Conservation (phyloP, 2,797 vertebrate genomes). For the Cossypha dichroa region DNA sequence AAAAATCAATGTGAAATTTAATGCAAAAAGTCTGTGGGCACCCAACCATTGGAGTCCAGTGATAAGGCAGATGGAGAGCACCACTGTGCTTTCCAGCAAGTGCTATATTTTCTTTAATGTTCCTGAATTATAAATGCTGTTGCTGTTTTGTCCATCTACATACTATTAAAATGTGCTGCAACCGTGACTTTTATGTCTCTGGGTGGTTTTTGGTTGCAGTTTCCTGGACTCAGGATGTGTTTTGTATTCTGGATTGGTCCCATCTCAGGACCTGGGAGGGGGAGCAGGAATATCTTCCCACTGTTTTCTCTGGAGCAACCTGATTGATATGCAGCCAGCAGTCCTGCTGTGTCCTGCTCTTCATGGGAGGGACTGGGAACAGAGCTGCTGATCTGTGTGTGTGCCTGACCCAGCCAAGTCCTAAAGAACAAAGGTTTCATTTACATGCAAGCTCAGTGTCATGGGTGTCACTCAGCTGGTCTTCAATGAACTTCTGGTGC, state of each 20-base stretch:
- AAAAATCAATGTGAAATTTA: slow-evolving; percentile 71
- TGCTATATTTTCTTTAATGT: slow-evolving; percentile 18
- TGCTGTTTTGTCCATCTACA: slow-evolving; percentile 39
- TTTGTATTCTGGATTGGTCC: slow-evolving; percentile 2
- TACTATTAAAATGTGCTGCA: background rate
- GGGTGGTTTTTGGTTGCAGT: background rate
- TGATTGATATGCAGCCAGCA: background rate
- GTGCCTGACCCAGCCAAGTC: background rate
- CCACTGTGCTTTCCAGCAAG: slow-evolving; percentile 17
- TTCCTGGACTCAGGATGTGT: background rate
- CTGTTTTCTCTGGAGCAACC: background rate
- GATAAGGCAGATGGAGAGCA: slow-evolving; percentile 53
- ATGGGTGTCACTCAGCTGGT: background rate
- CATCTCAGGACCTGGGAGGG: background rate
- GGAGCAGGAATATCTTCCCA: background rate
- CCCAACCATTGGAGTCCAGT: slow-evolving; percentile 45
- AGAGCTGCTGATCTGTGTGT: background rate
- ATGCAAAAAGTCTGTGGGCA: slow-evolving; percentile 68
- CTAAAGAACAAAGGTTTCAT: background rate
- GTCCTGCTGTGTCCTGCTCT: background rate
- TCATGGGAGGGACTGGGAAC: background rate
- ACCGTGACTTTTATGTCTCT: background rate
- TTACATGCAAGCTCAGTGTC: background rate
- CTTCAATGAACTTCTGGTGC: background rate
- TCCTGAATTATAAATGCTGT: background rate